Evolutionary conservation across 2,113 vertebrate genomes (phyloP).

Genomic region (Microtus montanus): DNA sequence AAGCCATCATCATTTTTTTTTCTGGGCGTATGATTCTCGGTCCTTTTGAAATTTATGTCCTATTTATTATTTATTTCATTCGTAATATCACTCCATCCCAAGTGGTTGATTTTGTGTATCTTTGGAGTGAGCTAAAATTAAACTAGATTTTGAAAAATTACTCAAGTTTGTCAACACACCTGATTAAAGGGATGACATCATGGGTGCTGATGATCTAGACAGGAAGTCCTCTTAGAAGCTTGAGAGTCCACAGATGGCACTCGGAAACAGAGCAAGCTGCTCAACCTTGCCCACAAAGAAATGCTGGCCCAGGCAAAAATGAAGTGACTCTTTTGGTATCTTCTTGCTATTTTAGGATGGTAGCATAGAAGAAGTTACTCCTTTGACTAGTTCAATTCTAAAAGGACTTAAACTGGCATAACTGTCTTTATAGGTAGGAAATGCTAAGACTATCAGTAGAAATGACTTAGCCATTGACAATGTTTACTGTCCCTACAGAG

Average conservation of each 20-base stretch:
- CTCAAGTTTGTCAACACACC: slow-evolving; percentile 34
- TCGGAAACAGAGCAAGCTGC: background rate
- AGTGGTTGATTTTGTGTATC: background rate
- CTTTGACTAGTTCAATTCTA: background rate
- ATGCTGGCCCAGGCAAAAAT: background rate
- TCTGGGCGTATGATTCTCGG: slow-evolving; percentile 2
- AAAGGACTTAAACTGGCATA: background rate
- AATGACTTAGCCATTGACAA: background rate
- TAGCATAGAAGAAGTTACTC: background rate
- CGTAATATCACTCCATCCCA: background rate
- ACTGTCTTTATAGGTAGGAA: background rate
- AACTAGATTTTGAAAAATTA: slow-evolving; percentile 56
- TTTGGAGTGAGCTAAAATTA: slow-evolving; percentile 28
- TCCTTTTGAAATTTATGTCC: slow-evolving; percentile 53
- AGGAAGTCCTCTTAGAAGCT: background rate
- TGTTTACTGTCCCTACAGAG: background rate
- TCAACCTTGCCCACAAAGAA: background rate
- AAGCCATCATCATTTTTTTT: slow-evolving; percentile 44
- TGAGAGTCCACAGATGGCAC: background rate
- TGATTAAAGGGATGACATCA: background rate
- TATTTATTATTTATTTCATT: slow-evolving; percentile 60
- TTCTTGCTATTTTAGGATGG: background rate
- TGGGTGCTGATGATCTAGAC: background rate
- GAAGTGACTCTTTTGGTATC: background rate
- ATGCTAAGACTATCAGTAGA: background rate